phyloP scores from a whole-genome alignment of 2,113 vertebrate species.

The Mirounga angustirostris region DNA sequence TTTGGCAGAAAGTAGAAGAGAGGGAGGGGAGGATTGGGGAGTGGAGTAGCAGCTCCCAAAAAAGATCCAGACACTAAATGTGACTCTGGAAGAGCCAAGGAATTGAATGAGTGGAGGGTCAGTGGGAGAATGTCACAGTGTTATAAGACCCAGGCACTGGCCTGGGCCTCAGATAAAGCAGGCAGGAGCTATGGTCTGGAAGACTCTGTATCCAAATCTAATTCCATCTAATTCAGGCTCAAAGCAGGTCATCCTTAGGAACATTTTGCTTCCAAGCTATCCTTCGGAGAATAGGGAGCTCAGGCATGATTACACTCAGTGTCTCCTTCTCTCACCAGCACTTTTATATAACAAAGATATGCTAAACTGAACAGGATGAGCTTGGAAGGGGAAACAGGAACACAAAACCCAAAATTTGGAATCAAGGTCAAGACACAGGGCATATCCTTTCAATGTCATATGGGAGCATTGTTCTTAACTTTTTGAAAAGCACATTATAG shows the following conservation, averaged over 20 bases:
- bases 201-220: neutral
- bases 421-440: neutral
- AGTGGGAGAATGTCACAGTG: neutral
- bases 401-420: neutral
- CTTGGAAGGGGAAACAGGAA: neutral
- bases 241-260: neutral
- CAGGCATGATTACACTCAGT: neutral
- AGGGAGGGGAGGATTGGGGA: neutral
- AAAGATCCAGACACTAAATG: neutral
- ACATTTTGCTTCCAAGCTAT: neutral
- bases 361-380: neutral
- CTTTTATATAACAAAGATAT: neutral
- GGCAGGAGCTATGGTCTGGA: neutral
- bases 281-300: neutral
- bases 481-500: neutral
- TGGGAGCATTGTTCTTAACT: neutral
- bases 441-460: neutral
- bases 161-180: neutral
- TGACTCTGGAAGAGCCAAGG: neutral
- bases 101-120: neutral
- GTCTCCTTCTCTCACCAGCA: neutral
- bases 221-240: neutral
- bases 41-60: neutral
- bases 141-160: neutral
- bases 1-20: conserved; percentile 44